Conservation (phyloP, 2,797 vertebrate species). For the Chelonia mydas region DNA sequence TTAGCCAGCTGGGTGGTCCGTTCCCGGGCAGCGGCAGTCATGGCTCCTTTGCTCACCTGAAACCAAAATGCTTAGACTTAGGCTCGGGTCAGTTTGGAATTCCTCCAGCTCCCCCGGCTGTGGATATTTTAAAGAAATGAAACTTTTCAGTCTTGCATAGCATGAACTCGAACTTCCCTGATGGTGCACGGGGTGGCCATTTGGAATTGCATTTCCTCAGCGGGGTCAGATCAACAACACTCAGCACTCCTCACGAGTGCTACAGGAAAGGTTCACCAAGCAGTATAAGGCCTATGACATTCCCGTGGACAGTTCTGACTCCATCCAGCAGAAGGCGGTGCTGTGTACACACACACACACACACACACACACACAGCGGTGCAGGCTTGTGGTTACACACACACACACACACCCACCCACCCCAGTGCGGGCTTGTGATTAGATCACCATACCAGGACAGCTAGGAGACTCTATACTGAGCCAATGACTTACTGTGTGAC, state of each 20-base stretch:
- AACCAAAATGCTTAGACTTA: not conserved
- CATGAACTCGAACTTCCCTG: too few species aligned
- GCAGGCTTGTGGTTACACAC: too few species aligned
- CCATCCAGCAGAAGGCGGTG: not conserved
- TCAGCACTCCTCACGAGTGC: too few species aligned
- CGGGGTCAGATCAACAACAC: not conserved
- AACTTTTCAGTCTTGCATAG: not conserved
- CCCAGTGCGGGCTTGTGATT: too few species aligned
- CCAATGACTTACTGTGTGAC: not conserved
- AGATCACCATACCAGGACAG: not conserved
- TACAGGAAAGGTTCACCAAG: not conserved
- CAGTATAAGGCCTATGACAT: not conserved
- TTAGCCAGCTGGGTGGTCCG: constrained; percentile 63
- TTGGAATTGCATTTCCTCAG: not conserved
- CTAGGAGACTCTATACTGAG: not conserved
- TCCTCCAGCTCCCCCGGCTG: not conserved
- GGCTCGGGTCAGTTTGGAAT: not conserved
- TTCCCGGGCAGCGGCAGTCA: constrained; percentile 57
- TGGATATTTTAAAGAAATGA: not conserved
- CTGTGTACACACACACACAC: not conserved
- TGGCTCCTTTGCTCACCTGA: constrained; percentile 44
- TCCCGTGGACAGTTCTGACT: not conserved
- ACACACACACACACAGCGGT: too few species aligned
- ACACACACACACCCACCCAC: too few species aligned
- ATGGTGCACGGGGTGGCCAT: too few species aligned